Evolutionary conservation across 2,113 vertebrate species (phyloP).

Genomic region (Podocnemis expansa): DNA sequence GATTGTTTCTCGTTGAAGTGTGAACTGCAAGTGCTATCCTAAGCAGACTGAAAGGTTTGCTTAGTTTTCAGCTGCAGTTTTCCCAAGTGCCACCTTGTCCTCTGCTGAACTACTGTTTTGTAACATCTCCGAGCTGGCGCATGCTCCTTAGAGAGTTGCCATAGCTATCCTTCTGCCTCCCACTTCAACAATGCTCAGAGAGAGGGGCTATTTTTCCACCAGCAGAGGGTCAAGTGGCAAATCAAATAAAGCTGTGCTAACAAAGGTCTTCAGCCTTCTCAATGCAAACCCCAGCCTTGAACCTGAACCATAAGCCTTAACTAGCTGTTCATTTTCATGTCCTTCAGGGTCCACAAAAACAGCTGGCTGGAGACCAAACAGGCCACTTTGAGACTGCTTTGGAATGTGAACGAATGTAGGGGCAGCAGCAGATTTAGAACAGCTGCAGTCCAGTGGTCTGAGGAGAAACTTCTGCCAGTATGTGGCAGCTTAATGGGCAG

Average conservation of each 20-base stretch:
- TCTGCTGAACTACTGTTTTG: slow-evolving; percentile 60
- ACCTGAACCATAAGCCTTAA: not conserved
- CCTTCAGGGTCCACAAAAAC: slow-evolving; percentile 27
- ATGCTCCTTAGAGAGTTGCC: not conserved
- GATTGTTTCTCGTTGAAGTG: slow-evolving; percentile 56
- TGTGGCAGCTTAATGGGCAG: slow-evolving; percentile 9
- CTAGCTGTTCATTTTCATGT: not conserved
- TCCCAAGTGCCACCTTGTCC: slow-evolving; percentile 56
- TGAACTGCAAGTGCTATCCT: slow-evolving; percentile 24
- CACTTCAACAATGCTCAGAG: not conserved
- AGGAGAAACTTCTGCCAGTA: slow-evolving; percentile 29
- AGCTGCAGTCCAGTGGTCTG: slow-evolving; percentile 46
- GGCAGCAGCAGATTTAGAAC: not conserved
- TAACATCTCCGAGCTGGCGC: slow-evolving; percentile 39
- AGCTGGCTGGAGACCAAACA: slow-evolving; percentile 8
- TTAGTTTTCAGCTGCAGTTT: slow-evolving; percentile 55
- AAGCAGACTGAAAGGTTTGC: slow-evolving; percentile 56
- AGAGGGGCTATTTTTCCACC: not conserved
- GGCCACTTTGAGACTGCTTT: not conserved
- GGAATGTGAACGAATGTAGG: fast-evolving
- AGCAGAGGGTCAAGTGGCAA: not conserved
- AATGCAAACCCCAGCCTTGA: not conserved
- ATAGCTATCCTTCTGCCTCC: not conserved
- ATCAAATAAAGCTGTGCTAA: not conserved
- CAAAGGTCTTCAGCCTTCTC: not conserved